phyloP scores from a whole-genome alignment of 2,888 invertebrate species.

The Acholoe squamosa region DNA sequence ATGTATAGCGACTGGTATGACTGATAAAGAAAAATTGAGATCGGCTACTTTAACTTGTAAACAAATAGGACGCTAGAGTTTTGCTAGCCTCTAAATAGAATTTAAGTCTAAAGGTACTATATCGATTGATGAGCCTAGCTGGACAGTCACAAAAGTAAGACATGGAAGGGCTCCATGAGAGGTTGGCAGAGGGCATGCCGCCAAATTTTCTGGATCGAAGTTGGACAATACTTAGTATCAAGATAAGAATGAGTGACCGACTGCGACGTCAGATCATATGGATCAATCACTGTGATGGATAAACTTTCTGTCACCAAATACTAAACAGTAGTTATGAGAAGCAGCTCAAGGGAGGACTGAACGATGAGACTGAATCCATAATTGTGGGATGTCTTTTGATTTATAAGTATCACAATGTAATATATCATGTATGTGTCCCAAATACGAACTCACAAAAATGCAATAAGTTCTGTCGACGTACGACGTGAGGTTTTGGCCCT shows the following conservation, averaged over 20 bases:
- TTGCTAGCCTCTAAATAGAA: too few relatives aligned
- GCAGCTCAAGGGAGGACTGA: too few relatives aligned
- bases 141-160: conserved; percentile 15
- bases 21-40: too few relatives aligned
- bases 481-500: not conserved
- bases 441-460: not conserved
- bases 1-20: too few relatives aligned
- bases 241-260: not conserved
- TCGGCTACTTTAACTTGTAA: too few relatives aligned
- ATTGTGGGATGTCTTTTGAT: too few relatives aligned
- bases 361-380: too few relatives aligned
- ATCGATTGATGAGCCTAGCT: not conserved
- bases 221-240: not conserved
- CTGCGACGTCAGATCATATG: not conserved
- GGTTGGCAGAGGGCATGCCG: not conserved
- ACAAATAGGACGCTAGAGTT: too few relatives aligned
- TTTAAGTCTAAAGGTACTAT: not conserved
- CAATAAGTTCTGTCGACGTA: not conserved
- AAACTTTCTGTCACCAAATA: too few relatives aligned
- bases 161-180: not conserved
- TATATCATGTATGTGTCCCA: not conserved
- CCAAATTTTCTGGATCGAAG: conserved; percentile 19
- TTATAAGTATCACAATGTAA: too few relatives aligned
- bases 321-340: too few relatives aligned
- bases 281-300: too few relatives aligned